These are phyloP conservation scores for Montipora capricornis DNA, from an alignment of 64 coral and sea anemone genomes.

Conservation along the genomic window DNA sequence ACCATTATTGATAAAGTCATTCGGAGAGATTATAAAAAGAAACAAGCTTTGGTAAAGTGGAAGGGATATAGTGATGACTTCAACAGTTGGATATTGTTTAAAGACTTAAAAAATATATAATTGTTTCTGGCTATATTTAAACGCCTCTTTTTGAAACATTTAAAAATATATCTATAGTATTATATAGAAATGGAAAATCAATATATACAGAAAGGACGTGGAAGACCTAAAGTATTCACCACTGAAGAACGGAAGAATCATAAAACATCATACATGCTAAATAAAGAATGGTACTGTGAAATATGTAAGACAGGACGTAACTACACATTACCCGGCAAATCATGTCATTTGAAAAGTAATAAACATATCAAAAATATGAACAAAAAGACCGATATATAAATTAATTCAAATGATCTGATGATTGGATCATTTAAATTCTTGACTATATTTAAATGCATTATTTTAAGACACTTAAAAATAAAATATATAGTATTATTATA, in stretches of 20 bases:
- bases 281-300: neutral
- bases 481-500: no score
- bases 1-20: slow-evolving; percentile 47
- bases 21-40: slow-evolving; percentile 46
- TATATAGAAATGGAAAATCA: neutral
- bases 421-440: no score
- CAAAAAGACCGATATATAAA: no score
- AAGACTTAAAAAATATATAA: slow-evolving; percentile 19
- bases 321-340: neutral
- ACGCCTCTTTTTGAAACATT: neutral
- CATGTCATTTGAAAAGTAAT: accelerated
- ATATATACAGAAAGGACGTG: neutral
- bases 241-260: neutral
- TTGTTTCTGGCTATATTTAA: neutral
- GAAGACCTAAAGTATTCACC: neutral
- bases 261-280: neutral
- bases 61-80: slow-evolving; percentile 43
- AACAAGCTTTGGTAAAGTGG: slow-evolving; percentile 49
- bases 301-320: neutral
- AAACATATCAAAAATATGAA: neutral
- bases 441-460: no score
- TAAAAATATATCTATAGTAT: neutral
- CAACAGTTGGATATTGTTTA: slow-evolving; percentile 54
- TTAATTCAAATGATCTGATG: no score
- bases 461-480: no score